These are phyloP conservation scores for Podarcis siculus DNA, from an alignment of 2,797 vertebrate genomes.

Conservation along the genomic window DNA sequence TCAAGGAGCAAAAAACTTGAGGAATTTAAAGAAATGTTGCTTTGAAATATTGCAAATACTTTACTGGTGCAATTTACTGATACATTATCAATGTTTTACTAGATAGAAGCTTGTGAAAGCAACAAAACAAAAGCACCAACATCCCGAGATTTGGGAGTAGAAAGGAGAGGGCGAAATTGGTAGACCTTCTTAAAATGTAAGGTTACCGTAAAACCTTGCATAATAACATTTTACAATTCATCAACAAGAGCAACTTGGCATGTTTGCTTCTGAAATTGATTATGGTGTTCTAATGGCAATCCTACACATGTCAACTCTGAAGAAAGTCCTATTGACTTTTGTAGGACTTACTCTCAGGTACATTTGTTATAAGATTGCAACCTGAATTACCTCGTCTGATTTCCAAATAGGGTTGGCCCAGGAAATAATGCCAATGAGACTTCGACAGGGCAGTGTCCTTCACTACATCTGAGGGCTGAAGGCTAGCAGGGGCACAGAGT, in stretches of 20 bases:
- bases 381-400: neutral
- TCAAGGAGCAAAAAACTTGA: constrained; percentile 23
- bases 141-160: neutral
- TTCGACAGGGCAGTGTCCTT: too few relatives aligned
- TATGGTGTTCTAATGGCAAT: neutral
- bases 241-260: neutral
- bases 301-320: neutral
- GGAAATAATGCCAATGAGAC: too few relatives aligned
- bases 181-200: neutral
- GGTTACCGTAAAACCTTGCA: neutral
- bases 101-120: constrained; percentile 19
- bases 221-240: neutral
- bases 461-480: too few relatives aligned
- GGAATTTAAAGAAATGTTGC: neutral
- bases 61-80: constrained; percentile 6
- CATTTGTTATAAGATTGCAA: neutral
- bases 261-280: neutral
- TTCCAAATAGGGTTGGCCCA: neutral
- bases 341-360: neutral
- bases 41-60: neutral
- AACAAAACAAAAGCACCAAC: neutral
- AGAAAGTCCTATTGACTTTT: neutral
- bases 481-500: too few relatives aligned
- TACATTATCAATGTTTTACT: constrained; percentile 5
- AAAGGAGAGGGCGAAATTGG: neutral